phyloP scores from a whole-genome alignment of 2,113 vertebrate genomes.

The Scomber colias region DNA sequence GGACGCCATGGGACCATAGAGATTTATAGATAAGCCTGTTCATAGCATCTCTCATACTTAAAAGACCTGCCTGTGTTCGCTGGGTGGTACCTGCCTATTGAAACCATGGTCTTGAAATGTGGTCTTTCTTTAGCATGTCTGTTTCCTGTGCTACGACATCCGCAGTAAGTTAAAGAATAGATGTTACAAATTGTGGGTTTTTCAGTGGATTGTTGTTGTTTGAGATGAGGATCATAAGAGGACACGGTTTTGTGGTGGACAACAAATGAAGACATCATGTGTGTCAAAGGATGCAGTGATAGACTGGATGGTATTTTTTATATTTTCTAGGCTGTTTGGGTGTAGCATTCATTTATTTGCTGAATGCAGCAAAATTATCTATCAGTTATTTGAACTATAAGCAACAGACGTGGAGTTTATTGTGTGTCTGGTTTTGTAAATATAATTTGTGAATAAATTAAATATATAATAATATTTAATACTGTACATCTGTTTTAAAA shows the following conservation, averaged over 20 bases:
- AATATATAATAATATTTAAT: neutral
- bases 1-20: neutral
- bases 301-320: neutral
- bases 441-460: neutral
- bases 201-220: neutral
- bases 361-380: neutral
- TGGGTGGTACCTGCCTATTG: neutral
- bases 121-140: neutral
- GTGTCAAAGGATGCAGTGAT: neutral
- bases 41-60: neutral
- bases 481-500: neutral
- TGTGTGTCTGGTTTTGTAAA: neutral
- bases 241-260: neutral
- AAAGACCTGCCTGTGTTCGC: neutral
- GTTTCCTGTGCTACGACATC: neutral
- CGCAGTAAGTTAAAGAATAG: neutral
- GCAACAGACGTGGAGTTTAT: neutral
- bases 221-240: conserved; percentile 2
- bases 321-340: neutral
- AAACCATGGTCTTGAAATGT: neutral
- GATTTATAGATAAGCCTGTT: neutral
- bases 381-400: neutral
- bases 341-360: neutral
- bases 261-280: neutral
- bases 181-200: neutral